Conservation (phyloP, 2,888 invertebrate genomes). For the Leptinotarsa peninsularis region DNA sequence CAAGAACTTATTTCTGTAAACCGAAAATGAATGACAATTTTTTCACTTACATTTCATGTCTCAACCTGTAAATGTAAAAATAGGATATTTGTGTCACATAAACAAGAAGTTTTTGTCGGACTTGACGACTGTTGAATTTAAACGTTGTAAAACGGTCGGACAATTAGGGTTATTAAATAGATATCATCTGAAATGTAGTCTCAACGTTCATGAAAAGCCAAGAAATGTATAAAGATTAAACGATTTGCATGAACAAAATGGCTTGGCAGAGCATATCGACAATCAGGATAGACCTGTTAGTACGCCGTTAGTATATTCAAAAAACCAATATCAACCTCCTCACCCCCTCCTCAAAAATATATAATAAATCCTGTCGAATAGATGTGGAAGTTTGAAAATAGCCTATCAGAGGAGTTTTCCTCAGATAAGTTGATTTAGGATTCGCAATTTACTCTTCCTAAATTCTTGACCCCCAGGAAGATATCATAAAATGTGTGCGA, state of each 20-base stretch:
- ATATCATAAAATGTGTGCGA: too few relatives aligned
- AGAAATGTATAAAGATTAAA: neutral
- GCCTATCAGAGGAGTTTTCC: too few relatives aligned
- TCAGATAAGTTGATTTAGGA: too few relatives aligned
- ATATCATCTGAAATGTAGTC: neutral
- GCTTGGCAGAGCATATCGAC: neutral
- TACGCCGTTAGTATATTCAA: too few relatives aligned
- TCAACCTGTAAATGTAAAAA: conserved; percentile 8
- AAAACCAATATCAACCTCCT: too few relatives aligned
- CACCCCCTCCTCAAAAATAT: too few relatives aligned
- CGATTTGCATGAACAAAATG: neutral
- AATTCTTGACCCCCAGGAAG: too few relatives aligned
- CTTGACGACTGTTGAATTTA: neutral
- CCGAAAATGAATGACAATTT: neutral
- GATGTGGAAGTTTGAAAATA: too few relatives aligned
- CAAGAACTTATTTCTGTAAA: neutral
- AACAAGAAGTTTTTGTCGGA: neutral
- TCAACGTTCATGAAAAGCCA: neutral
- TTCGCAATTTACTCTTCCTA: too few relatives aligned
- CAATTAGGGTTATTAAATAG: conserved; percentile 4
- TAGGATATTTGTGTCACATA: neutral
- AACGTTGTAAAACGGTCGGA: neutral
- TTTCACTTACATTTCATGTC: neutral
- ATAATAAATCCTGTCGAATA: too few relatives aligned
- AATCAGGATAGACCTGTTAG: neutral